Conservation (phyloP, 2,113 vertebrate genomes). For the Bungarus multicinctus region DNA sequence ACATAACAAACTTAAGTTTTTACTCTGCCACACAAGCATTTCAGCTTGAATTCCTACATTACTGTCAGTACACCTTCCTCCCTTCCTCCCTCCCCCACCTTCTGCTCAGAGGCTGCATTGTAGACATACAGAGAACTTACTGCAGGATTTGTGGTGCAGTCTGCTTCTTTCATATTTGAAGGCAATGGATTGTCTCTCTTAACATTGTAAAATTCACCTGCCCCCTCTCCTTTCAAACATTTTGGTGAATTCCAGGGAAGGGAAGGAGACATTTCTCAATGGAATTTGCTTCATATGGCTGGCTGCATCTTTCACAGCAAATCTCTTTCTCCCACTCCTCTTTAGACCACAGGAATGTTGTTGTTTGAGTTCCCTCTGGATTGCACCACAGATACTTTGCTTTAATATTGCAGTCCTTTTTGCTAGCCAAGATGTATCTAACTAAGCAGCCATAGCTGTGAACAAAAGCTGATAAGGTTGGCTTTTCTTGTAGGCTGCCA, state of each 20-base stretch:
- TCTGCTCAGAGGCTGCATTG: constrained; percentile 42
- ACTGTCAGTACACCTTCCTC: not conserved
- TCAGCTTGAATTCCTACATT: constrained; percentile 39
- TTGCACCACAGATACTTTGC: constrained; percentile 48
- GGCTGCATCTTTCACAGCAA: constrained; percentile 9
- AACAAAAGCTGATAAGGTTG: constrained; percentile 28
- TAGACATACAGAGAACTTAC: constrained; percentile 42
- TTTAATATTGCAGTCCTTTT: constrained; percentile 36
- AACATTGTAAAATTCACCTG: constrained; percentile 12
- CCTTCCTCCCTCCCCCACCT: not conserved
- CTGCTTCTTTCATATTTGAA: not conserved
- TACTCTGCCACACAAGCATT: not conserved
- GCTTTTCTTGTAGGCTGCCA: not conserved
- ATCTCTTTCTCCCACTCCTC: not conserved
- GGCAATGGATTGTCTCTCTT: not conserved
- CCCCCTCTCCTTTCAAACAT: constrained; percentile 16
- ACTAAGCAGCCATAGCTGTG: constrained; percentile 32
- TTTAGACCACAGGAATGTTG: constrained; percentile 30
- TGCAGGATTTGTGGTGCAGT: constrained; percentile 34
- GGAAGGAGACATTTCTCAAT: constrained; percentile 4
- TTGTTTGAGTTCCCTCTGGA: constrained; percentile 41
- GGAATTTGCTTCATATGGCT: not conserved
- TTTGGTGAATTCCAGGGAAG: constrained; percentile 14
- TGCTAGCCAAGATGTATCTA: not conserved
- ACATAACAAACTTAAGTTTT: not conserved